Base-by-base conservation (phyloP, 2,797 vertebrate genomes). In the Gallinago stenura region DNA sequence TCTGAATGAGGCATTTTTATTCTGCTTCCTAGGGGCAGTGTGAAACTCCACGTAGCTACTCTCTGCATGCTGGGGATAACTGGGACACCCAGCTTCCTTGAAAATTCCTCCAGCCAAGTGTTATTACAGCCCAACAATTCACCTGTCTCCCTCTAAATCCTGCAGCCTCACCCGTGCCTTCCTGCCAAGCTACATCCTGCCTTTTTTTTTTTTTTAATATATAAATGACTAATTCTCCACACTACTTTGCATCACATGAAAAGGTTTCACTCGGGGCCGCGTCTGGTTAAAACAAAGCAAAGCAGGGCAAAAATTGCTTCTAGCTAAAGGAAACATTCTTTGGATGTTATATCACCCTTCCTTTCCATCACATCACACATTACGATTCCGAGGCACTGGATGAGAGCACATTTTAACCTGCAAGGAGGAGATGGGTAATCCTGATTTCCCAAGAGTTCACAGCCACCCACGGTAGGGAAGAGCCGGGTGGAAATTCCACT, bases 251-350 rank as follows among this genome's bases (percentile, higher is more conserved):
- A 3, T 77, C 85, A 56, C 81, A 39, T 78, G 51, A 76, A 91
- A 90, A 78, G 82, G 69, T 48, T 90, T 90, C 65, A 75, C 77
- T 76, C 6, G 15, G 50, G 53, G 93, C 93, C 80, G 53, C 30
- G 84, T 58, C 89, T 94, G 89, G 17, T 69, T 54, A 76, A 88
- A 93, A 50, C 57, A 71, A 90, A 93, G 68, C 72, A 61, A 87
- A 82, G 77, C 14, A 1, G 30, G 14, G 81, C 26, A 83, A 48
- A 51, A 77, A 83, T 61, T 57, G 91, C 89, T 94, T 33, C 90
- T 39, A 87, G 96, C 92, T 82, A 93, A 77, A 94, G 90, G 78
- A 95, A 95, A 92, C 95, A 95, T 97, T 97, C 96, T 69, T 94
- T 48, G 19, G 26, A 16, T 54, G 4, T 95, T 83, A 82, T 84